Evolutionary conservation across 1,140 invertebrate genomes (phyloP).

Genomic region (Drosophila nannoptera): DNA sequence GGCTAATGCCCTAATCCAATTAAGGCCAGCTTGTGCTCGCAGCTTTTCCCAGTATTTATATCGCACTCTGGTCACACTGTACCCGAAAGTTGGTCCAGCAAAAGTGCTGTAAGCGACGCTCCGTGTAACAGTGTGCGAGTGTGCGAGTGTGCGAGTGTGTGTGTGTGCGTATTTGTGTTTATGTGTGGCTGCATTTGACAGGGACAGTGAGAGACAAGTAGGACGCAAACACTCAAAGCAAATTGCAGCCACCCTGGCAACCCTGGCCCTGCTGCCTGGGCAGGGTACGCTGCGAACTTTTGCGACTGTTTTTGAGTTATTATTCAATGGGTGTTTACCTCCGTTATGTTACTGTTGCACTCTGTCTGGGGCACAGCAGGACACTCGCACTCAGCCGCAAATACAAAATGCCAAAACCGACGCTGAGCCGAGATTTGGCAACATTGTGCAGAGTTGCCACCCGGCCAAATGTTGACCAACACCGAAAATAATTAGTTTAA

Average conservation of each 20-base stretch:
- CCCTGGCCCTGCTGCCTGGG: conserved; percentile 23
- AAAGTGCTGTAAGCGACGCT: conserved; percentile 45
- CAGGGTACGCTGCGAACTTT: conserved; percentile 22
- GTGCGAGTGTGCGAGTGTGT: no score
- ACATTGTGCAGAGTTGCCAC: conserved; percentile 46
- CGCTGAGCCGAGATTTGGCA: conserved; percentile 36
- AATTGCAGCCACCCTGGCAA: conserved; percentile 50
- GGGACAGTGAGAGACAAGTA: conserved; percentile 49
- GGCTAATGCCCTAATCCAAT: background rate
- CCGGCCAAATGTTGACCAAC: background rate
- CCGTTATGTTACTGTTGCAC: conserved; percentile 21
- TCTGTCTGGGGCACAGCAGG: conserved; percentile 60
- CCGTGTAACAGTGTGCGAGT: conserved; percentile 9
- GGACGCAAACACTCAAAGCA: conserved; percentile 64
- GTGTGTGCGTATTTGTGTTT: conserved; percentile 28
- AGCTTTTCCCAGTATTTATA: background rate
- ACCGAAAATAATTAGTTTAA: conserved; percentile 24
- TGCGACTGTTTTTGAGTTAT: conserved; percentile 74
- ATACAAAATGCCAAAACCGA: conserved; percentile 3
- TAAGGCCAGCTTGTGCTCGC: background rate
- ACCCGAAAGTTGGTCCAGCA: conserved; percentile 57
- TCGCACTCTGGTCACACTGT: conserved; percentile 35
- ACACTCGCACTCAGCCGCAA: conserved; percentile 60
- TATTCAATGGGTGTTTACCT: conserved; percentile 57
- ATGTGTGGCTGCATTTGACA: conserved; percentile 58